A percentile compares a stretch with the other conserved stretches of the same genome.
These are phyloP conservation scores for Bellardia bayeri DNA, from an alignment of 2,888 invertebrate genomes.

Conservation along the genomic window DNA sequence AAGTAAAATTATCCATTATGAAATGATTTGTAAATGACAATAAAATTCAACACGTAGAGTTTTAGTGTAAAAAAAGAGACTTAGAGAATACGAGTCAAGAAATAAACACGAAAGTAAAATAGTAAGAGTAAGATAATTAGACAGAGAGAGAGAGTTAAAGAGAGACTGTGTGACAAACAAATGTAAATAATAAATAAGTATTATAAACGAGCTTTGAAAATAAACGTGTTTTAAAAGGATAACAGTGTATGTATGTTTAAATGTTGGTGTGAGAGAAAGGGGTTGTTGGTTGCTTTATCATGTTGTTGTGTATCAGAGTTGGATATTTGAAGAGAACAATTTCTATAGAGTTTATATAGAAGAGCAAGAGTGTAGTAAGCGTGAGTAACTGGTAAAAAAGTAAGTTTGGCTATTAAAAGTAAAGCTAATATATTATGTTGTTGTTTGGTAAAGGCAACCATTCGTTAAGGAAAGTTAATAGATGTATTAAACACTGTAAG, in stretches of 20 bases:
- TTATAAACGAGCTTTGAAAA: constrained; percentile 31
- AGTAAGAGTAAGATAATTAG: neutral
- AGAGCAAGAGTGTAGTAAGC: constrained; percentile 3
- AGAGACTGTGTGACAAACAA: constrained; percentile 4
- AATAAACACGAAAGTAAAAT: neutral
- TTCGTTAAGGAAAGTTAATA: constrained; percentile 11
- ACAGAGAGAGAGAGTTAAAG: neutral
- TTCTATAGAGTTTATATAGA: constrained; percentile 17
- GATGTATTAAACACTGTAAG: constrained; percentile 33
- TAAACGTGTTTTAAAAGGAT: neutral
- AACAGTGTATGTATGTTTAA: neutral
- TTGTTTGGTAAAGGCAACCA: neutral
- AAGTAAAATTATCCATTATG: constrained; percentile 61
- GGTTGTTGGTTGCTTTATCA: neutral
- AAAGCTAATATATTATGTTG: neutral
- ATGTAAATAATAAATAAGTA: constrained; percentile 22
- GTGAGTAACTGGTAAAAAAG: neutral
- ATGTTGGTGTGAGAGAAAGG: neutral
- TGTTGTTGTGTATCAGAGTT: neutral
- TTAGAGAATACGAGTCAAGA: neutral
- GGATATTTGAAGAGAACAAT: constrained; percentile 7
- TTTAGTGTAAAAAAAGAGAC: no score
- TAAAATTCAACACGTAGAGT: neutral
- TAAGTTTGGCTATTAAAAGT: neutral
- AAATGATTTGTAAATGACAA: neutral